Evolutionary conservation across 2,113 vertebrate species (phyloP), one percentile per base, ranked within the genome.

Genomic region (Halichoeres trimaculatus): DNA sequence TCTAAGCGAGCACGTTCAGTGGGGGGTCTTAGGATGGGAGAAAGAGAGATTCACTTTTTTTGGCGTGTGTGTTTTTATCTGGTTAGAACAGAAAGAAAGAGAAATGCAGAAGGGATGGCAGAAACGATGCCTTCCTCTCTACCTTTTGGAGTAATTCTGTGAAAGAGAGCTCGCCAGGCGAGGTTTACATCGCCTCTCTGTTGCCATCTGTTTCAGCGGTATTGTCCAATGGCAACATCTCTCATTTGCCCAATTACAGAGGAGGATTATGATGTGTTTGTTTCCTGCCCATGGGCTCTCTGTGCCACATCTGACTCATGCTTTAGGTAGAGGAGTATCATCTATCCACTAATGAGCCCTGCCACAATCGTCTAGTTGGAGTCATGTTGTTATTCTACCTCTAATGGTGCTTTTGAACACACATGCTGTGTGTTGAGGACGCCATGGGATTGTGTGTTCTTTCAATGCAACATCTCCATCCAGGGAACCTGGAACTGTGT

Each of bases 1-100:
- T 94, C 92, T 94, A 91, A 93, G 89, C 66, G 62, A 81, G 85
- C 88, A 79, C 70, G 83, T 91, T 90, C 77, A 78, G 89, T 73
- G 62, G 90, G 52, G 22, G 5, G 34, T 89, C 76, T 59, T 23
- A 11, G 45, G 76, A 88, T 89, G 74, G 78, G 51, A 84, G 81
- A 81, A 50, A 19, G 59, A 82, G 66, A 71, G 75, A 75, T 78
- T 78, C 56, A 36, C 57, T 58, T 84, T 62, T 64, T 62, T n/a
- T n/a, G 40, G 56, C 6, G 26, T 34, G 38, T 34, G 34, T 55
- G 59, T 61, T 63, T 80, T 34, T 74, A 11, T 80, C 53, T n/a
- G 58, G 64, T 23, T 16, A 26, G 40, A 38, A 52, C 43, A 22
- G 57, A 58, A 24, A 48, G 50, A 76, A 38, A 50, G 22, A 45